These are phyloP conservation scores for Paratrypauchen microcephalus DNA, from an alignment of 2,797 vertebrate genomes.

Conservation along the genomic window DNA sequence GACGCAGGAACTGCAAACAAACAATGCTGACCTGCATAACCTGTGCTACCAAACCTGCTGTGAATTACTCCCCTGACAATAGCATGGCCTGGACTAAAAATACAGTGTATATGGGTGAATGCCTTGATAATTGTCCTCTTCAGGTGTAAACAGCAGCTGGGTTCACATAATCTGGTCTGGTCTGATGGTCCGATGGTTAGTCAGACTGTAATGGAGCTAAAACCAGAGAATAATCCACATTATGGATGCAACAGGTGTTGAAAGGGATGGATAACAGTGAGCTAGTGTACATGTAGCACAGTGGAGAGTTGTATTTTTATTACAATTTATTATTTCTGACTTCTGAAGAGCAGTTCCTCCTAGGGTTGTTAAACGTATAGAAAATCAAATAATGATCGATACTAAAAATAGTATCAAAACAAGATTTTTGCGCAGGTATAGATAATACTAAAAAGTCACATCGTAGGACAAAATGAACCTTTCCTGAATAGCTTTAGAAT, in stretches of 20 bases:
- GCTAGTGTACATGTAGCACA: background rate
- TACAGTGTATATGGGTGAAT: constrained; percentile 61
- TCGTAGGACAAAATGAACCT: too few relatives aligned
- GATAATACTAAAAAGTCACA: too few relatives aligned
- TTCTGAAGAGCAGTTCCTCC: too few relatives aligned
- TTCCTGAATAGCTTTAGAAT: too few relatives aligned
- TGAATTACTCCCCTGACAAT: constrained; percentile 38
- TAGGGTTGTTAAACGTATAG: too few relatives aligned
- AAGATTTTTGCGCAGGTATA: too few relatives aligned
- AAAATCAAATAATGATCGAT: too few relatives aligned
- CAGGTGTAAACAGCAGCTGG: constrained; percentile 57
- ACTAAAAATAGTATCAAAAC: too few relatives aligned
- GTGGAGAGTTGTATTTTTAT: background rate
- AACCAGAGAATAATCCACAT: constrained; percentile 25
- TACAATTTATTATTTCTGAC: too few relatives aligned
- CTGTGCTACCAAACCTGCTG: constrained; percentile 21
- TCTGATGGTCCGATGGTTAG: constrained; percentile 43
- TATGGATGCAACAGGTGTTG: constrained; percentile 24
- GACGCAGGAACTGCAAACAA: constrained; percentile 53
- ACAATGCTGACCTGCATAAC: constrained; percentile 28
- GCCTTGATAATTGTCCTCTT: constrained; percentile 67
- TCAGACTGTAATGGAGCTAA: constrained; percentile 41
- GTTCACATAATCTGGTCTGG: constrained; percentile 39
- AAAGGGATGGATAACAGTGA: constrained; percentile 7
- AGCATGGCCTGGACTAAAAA: constrained; percentile 54